Percentiles rank a stretch among this genome's conserved stretches.
Evolutionary conservation across 2,113 vertebrate species (phyloP).

Genomic region (Lipotes vexillifer): DNA sequence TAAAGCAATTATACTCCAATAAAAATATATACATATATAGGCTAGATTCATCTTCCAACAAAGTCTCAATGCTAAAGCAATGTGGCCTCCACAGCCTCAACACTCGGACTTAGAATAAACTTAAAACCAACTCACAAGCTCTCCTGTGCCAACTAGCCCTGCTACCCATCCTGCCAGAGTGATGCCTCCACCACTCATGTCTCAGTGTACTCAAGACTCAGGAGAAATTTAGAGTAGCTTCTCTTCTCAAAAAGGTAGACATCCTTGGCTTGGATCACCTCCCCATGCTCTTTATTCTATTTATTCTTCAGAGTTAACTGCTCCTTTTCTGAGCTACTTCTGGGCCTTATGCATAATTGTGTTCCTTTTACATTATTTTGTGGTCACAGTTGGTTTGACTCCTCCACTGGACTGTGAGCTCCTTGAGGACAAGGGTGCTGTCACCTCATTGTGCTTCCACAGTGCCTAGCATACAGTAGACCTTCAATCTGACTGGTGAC

Average conservation of each 20-base stretch:
- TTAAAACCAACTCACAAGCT: background rate
- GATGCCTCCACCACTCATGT: background rate
- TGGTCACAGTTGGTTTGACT: background rate
- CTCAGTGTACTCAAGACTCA: background rate
- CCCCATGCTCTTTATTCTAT: background rate
- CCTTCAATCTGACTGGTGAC: background rate
- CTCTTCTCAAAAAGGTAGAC: background rate
- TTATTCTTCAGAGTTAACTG: background rate
- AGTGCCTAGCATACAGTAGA: background rate
- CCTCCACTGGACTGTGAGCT: background rate
- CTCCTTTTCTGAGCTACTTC: background rate
- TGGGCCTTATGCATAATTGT: background rate
- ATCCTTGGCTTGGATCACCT: background rate
- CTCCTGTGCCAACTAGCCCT: background rate
- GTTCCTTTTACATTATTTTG: background rate
- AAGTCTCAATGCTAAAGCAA: background rate
- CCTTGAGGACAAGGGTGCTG: background rate
- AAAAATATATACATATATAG: background rate
- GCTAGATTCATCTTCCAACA: background rate
- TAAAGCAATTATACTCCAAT: no score
- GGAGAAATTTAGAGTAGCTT: background rate
- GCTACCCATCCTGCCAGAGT: background rate
- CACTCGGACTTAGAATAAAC: background rate
- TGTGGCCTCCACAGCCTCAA: background rate
- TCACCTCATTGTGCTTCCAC: background rate